Evolutionary conservation across 2,797 vertebrate species (phyloP), one percentile per base, ranked within the genome.

Genomic region (Remorina albescens): DNA sequence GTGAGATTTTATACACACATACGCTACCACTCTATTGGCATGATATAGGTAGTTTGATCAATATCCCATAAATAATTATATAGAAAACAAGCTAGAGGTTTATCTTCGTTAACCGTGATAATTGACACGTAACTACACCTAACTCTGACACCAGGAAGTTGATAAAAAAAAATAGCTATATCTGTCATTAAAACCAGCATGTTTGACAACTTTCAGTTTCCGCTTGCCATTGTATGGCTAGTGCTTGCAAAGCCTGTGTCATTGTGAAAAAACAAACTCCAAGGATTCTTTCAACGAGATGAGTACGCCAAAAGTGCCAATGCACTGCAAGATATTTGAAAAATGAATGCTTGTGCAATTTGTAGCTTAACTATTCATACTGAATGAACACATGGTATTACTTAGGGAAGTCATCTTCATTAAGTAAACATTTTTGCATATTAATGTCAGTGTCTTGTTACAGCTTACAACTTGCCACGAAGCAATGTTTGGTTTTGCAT

Each of bases 391-490:
- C 71, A 82, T 88, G 63, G 6, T 67, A 89, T 91, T 88, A 87
- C 83, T 89, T 84, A 90, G 75, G 82, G 77, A 83, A 91, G 86
- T 85, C 16, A 64, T 82, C 67, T 78, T 86, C 86, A 91, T 89
- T 78, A 89, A 82, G 74, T 85, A 89, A 87, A 83, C 86, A 71
- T 88, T 87, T 89, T 89, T 90, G 82, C 72, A 84, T 90, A 90
- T 91, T 70, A 91, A 88, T 90, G 85, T 88, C 86, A 88, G 30
- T 74, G 78, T 86, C 76, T 84, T 81, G n/a, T 53, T 54, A 47
- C 60, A 21, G 89, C 78, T 69, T 80, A 50, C 67, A 80, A 72
- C 67, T 60, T 83, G 78, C 77, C 44, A 79, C 72, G 56, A 85
- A 91, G 87, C 87, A 90, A 55, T 67, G 62, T 25, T 74, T n/a